These are phyloP conservation scores for Scartelaos histophorus DNA, from an alignment of 2,113 vertebrate species.

Conservation along the genomic window DNA sequence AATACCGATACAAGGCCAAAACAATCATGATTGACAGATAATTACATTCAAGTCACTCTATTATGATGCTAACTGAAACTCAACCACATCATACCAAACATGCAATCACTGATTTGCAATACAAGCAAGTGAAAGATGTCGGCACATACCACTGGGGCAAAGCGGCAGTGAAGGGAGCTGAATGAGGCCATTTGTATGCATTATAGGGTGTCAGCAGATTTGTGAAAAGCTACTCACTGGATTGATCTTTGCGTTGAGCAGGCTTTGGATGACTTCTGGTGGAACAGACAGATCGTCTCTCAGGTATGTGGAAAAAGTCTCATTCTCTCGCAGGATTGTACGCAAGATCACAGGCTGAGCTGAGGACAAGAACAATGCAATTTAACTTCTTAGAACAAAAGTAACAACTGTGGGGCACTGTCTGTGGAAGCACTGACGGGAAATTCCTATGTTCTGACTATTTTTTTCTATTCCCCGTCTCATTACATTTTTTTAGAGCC, in stretches of 20 bases:
- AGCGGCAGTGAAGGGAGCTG: not conserved
- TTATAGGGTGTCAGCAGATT: constrained; percentile 1
- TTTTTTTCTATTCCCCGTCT: too few species aligned
- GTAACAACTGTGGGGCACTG: not conserved
- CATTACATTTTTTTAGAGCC: too few species aligned
- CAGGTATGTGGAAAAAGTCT: constrained; percentile 71
- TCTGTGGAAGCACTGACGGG: not conserved
- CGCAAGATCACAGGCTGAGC: constrained; percentile 58
- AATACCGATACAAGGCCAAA: too few species aligned
- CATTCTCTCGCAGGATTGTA: constrained; percentile 62
- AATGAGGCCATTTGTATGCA: not conserved
- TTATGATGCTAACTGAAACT: not conserved
- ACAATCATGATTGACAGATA: not conserved
- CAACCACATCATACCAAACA: not conserved
- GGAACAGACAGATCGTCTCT: constrained; percentile 54
- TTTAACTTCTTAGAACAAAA: constrained; percentile 5
- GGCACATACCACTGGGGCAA: not conserved
- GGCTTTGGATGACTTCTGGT: constrained; percentile 46
- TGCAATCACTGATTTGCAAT: not conserved
- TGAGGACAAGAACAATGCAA: constrained; percentile 31
- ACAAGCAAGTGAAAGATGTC: not conserved
- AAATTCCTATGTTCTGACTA: too few species aligned
- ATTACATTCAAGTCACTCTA: not conserved
- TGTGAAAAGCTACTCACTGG: constrained; percentile 56
- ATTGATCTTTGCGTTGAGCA: constrained; percentile 57